Evolutionary conservation across 2,797 vertebrate species (phyloP), one percentile per base, ranked within the genome.

Genomic region (Geotrypetes seraphini): DNA sequence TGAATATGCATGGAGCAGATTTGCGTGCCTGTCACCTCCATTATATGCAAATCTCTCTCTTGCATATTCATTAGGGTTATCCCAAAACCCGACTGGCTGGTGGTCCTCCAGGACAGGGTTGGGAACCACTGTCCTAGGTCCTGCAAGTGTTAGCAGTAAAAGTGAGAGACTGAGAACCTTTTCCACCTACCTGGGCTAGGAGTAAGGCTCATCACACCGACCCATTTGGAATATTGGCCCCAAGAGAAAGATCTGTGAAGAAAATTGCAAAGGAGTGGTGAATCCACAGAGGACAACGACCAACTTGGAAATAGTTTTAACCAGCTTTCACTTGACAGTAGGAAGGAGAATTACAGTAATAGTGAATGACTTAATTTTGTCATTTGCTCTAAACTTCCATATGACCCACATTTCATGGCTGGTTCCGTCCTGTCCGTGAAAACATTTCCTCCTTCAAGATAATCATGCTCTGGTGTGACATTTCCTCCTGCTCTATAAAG

Each of bases 261-360:
- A 19, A 44, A 36, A 19, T 0, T 0, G 20, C 25, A 35, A 51
- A 30, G 8, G 5, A 9, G 52, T 31, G 5, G 36, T 31, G 15
- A 33, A 22, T 36, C 28, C 51, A 47, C 38, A 58, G 41, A 8
- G 43, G 42, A 43, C 40, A 31, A 16, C 10, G 25, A 34, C n/a
- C n/a, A n/a, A 26, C 41, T 28, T 45, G 45, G 23, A 28, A 24
- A 6, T 15, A 30, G 8, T 24, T 22, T n/a, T 41, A 22, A 48
- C 43, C 44, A 36, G n/a, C 16, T 50, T 36, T 43, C 43, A 37
- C 19, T 47, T 53, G 28, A 50, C 58, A 50, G 31, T 17, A 43
- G 12, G 22, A 5, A 16, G 14, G n/a, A 11, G 10, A 11, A 9
- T 12, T 10, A 19, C 36, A 34, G 49, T 47, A 50, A 45, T 32